These are phyloP conservation scores for Phyllopteryx taeniolatus DNA, from an alignment of 2,113 vertebrate species.

Conservation along the genomic window DNA sequence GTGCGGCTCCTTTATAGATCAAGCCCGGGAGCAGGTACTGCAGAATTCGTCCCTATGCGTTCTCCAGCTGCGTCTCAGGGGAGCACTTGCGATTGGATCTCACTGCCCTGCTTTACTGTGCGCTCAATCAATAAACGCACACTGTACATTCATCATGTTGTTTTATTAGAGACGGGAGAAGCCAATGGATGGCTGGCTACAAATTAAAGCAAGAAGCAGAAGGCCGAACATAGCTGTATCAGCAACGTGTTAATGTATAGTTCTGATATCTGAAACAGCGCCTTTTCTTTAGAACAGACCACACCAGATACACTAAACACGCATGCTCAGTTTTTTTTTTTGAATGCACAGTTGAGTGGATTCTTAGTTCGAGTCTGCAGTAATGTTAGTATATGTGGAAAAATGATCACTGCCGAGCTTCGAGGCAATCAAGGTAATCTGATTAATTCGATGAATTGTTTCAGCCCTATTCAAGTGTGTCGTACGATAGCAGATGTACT, in stretches of 20 bases:
- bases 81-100: not conserved
- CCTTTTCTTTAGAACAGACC: not conserved
- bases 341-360: too few species aligned
- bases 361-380: too few species aligned
- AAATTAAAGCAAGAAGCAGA: not conserved
- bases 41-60: not conserved
- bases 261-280: not conserved
- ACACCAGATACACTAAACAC: not conserved
- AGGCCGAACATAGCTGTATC: not conserved
- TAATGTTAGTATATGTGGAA: too few species aligned
- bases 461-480: too few species aligned
- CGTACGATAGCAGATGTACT: too few species aligned
- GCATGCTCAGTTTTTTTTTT: too few species aligned
- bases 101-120: not conserved
- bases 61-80: not conserved
- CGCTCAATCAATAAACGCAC: not conserved
- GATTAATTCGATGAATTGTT: too few species aligned
- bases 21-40: slow-evolving; percentile 44
- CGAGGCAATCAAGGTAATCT: too few species aligned
- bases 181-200: not conserved
- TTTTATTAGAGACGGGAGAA: not conserved
- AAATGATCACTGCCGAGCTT: too few species aligned
- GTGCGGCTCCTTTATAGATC: slow-evolving; percentile 55
- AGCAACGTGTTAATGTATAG: not conserved
- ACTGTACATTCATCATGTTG: not conserved